These are phyloP conservation scores for Tokudaia tokunoshimensis DNA, from an alignment of 2,797 vertebrate genomes.

Conservation along the genomic window DNA sequence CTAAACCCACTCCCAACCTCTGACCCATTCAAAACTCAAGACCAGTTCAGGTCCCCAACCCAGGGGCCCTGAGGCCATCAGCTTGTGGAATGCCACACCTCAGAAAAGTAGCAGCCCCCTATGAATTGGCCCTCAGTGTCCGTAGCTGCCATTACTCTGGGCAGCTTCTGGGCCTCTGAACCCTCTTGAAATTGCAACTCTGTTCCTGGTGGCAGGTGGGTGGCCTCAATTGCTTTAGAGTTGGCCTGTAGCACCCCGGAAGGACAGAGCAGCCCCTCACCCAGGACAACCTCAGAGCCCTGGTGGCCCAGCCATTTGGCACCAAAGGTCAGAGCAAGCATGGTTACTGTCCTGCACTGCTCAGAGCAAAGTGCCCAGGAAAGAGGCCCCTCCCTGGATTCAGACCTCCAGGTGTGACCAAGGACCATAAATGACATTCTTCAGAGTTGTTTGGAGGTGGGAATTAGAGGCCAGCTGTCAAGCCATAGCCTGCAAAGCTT, in stretches of 20 bases:
- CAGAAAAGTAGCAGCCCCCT: background rate
- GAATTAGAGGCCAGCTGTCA: constrained; percentile 2
- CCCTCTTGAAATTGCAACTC: constrained; percentile 53
- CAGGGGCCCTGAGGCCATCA: rapidly evolving
- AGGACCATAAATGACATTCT: background rate
- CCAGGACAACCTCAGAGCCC: background rate
- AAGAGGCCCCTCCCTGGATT: background rate
- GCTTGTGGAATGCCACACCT: constrained; percentile 56
- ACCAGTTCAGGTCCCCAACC: background rate
- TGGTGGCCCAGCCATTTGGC: constrained; percentile 57
- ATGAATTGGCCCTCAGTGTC: background rate
- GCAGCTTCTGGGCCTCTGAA: constrained; percentile 57
- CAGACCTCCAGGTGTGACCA: background rate
- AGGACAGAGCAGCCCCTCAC: background rate
- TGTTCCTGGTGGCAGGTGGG: constrained; percentile 62
- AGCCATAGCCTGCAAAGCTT: background rate
- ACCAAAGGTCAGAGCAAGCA: background rate
- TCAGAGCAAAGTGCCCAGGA: background rate
- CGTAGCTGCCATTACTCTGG: constrained; percentile 56
- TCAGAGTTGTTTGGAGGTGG: background rate
- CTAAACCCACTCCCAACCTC: background rate
- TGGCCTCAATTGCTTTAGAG: constrained; percentile 71
- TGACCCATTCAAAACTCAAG: background rate
- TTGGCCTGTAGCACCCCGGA: background rate
- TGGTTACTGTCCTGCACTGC: background rate